Conservation (phyloP, 2,797 vertebrate genomes). For the Coendou prehensilis region DNA sequence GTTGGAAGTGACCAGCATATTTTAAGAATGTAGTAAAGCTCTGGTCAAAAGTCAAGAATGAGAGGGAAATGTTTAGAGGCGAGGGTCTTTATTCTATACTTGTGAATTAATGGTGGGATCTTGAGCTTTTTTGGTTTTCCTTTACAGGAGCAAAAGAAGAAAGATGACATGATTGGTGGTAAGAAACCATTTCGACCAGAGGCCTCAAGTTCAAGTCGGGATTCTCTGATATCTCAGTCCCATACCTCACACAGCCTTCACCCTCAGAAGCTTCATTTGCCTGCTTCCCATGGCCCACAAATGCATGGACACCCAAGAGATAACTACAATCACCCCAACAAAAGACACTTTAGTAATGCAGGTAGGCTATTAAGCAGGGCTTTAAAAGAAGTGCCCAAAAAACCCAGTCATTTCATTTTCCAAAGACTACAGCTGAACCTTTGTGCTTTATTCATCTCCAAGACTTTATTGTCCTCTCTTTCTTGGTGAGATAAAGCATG, state of each 20-base stretch:
- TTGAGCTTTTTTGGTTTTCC: slow-evolving; percentile 38
- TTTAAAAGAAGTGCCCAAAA: background rate
- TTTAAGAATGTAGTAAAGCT: background rate
- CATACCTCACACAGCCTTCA: slow-evolving; percentile 89
- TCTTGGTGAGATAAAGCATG: background rate
- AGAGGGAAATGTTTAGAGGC: background rate
- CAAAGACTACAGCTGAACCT: background rate
- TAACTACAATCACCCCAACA: slow-evolving; percentile 92
- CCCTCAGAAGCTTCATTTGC: slow-evolving; percentile 91
- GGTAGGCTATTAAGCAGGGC: slow-evolving; percentile 76
- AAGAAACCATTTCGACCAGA: slow-evolving; percentile 95
- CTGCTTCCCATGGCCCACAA: slow-evolving; percentile 90
- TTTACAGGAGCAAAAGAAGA: slow-evolving; percentile 96
- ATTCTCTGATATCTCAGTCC: slow-evolving; percentile 92
- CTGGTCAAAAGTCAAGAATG: background rate
- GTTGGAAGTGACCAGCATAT: background rate
- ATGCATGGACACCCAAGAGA: slow-evolving; percentile 95
- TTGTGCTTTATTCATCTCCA: background rate
- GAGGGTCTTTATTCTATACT: background rate
- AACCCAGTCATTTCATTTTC: background rate
- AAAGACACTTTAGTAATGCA: slow-evolving; percentile 95
- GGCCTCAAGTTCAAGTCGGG: slow-evolving; percentile 94
- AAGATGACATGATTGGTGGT: slow-evolving; percentile 92
- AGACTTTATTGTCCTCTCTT: background rate
- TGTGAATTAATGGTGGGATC: background rate